Conservation (phyloP, 2,113 vertebrate species). For the Cynocephalus volans region DNA sequence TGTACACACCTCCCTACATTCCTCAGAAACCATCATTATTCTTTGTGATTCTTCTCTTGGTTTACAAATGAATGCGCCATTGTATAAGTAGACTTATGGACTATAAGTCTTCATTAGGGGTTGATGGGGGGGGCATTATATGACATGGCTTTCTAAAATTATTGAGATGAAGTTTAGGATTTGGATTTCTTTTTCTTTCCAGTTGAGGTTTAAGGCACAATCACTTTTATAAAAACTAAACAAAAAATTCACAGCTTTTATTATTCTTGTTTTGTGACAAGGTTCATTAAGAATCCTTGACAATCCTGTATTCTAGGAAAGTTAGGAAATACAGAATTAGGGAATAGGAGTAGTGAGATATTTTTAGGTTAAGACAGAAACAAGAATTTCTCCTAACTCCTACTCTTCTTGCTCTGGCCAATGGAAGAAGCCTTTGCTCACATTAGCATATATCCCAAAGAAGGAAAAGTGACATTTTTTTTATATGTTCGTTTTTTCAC, state of each 20-base stretch:
- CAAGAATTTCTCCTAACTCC: background rate
- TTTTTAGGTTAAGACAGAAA: background rate
- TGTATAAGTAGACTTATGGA: background rate
- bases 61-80: conserved; percentile 46
- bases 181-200: conserved; percentile 38
- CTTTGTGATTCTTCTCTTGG: background rate
- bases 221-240: background rate
- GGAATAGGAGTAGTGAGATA: background rate
- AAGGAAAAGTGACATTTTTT: background rate
- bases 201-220: conserved; percentile 31
- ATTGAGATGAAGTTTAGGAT: conserved; percentile 57
- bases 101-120: background rate
- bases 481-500: background rate
- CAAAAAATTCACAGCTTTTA: background rate
- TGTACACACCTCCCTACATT: background rate
- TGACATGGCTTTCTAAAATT: conserved; percentile 37
- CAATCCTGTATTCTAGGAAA: background rate
- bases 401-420: background rate
- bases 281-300: conserved; percentile 27
- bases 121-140: background rate
- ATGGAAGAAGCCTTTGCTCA: background rate
- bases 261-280: background rate
- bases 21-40: conserved; percentile 34
- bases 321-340: conserved; percentile 42
- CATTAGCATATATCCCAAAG: background rate